These are phyloP conservation scores for Ploceus nigricollis DNA, from an alignment of 2,113 vertebrate genomes.

Conservation along the genomic window DNA sequence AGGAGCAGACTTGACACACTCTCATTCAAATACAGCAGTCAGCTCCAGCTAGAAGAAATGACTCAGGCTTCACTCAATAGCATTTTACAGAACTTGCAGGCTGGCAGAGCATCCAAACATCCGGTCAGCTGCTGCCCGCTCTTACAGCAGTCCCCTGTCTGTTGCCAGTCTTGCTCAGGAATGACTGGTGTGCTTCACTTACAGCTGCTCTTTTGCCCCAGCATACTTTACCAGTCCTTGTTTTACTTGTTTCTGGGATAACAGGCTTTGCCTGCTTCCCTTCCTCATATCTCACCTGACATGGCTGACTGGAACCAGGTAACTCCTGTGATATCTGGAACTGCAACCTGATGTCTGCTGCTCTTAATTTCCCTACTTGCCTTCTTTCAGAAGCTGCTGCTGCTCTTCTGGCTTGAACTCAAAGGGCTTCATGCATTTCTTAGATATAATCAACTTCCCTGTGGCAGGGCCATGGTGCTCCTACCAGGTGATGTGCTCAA, in stretches of 20 bases:
- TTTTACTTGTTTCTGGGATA: not conserved
- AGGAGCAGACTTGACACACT: not conserved
- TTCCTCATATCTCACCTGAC: not conserved
- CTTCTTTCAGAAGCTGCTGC: not conserved
- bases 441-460: not conserved
- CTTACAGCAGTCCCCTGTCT: not conserved
- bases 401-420: not conserved
- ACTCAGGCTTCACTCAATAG: not conserved
- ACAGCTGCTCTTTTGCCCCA: not conserved
- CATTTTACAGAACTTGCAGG: not conserved
- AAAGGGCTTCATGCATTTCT: not conserved
- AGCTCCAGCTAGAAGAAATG: not conserved
- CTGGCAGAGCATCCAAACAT: not conserved
- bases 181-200: not conserved
- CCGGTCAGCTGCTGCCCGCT: not conserved
- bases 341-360: not conserved
- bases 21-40: not conserved
- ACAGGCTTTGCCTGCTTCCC: not conserved
- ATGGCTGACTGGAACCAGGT: not conserved
- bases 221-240: not conserved
- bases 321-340: not conserved
- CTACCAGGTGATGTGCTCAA: not conserved
- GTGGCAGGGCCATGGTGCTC: not conserved
- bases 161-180: not conserved
- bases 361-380: not conserved